Conservation (phyloP, 2,797 vertebrate genomes). For the Enteromius treurensis region DNA sequence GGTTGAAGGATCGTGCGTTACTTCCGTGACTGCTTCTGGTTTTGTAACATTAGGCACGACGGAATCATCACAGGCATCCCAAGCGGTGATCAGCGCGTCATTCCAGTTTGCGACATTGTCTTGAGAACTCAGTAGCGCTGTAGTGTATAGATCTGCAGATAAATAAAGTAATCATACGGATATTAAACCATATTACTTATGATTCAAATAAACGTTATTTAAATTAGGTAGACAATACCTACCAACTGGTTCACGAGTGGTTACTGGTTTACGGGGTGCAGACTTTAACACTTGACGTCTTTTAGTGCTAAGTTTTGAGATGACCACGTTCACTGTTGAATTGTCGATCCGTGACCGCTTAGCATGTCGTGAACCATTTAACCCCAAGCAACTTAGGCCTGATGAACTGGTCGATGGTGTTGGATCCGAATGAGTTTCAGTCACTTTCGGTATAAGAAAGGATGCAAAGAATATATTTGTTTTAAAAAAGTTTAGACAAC, state of each 20-base stretch:
- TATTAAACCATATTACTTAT: not conserved
- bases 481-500: no score
- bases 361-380: not conserved
- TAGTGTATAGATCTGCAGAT: not conserved
- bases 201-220: not conserved
- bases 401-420: not conserved
- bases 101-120: not conserved
- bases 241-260: not conserved
- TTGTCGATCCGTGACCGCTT: not conserved
- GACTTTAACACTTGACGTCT: no score
- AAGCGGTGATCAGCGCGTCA: not conserved
- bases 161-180: not conserved
- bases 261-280: no score
- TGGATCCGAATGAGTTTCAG: no score
- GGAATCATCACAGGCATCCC: not conserved
- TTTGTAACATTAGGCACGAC: not conserved
- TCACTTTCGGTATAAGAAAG: no score
- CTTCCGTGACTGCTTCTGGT: no score
- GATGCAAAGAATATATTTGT: no score
- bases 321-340: no score
- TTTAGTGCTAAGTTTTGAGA: no score
- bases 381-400: rapidly evolving
- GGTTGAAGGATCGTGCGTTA: not conserved
- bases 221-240: no score
- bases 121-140: not conserved